Evolutionary conservation across 53 echinoderm and acorn worm genomes (phyloP), one percentile per base, ranked within the genome.

Genomic region (Temnopleurus reevesii): DNA sequence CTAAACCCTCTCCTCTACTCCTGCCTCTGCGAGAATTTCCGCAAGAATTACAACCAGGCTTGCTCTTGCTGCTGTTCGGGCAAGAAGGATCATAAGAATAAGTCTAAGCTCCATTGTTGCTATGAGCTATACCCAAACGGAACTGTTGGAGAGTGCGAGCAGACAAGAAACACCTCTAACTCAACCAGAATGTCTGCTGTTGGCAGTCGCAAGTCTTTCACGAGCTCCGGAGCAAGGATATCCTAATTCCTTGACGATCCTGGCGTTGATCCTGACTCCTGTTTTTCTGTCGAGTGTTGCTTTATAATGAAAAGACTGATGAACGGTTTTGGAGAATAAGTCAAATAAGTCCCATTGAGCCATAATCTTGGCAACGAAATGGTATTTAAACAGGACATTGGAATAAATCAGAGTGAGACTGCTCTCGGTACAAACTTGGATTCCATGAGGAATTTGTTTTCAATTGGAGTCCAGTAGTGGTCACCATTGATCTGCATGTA

Each of bases 11-110:
- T 98, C 15, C 93, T 98, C 58, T 98, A 98, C 86, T 94, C 94
- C 12, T 98, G 96, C 76, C 92, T 98, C 33, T 93, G 98, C 30
- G 94, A 98, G 90, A 98, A 98, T 25, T 98, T 98, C 91, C 92
- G 95, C 35, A 92, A 87, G 88, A 87, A 87, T 31, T 87, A 87
- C 53, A 49, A 65, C 66, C 88, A 87, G 88, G 88, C 88, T 1
- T 96, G 90, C 76, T 66, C 81, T 17, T 92, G 96, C 85, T 45
- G 64, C 82, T 65, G 81, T 45, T 31, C 56, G 3, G 45, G 54
- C 0, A 80, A 53, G 66, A 44, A 46, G 31, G 90, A 91, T 34
- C 61, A 77, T 45, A 89, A 77, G 17, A 80, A 28, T 58, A 87
- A 87, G 88, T 29, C 66, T 29, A 49, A 87, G 46, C 65, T 87